These are phyloP conservation scores for Crotophaga sulcirostris DNA, from an alignment of 2,113 vertebrate genomes.

Conservation along the genomic window DNA sequence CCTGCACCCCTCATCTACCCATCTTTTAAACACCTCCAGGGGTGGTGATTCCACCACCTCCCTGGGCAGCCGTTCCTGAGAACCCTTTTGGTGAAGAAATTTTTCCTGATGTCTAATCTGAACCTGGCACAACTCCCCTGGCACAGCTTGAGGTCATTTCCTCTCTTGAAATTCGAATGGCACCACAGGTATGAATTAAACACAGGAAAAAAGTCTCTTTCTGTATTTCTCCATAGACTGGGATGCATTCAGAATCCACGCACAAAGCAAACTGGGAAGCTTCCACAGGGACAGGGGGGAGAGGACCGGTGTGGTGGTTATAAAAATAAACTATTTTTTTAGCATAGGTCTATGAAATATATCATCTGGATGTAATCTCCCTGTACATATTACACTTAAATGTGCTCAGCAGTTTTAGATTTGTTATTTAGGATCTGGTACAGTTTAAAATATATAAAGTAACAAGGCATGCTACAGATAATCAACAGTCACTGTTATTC, in stretches of 20 bases:
- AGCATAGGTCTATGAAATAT: constrained; percentile 1
- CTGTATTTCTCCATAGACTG: neutral
- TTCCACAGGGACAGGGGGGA: neutral
- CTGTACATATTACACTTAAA: constrained; percentile 32
- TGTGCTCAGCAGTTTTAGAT: constrained; percentile 48
- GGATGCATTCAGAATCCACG: neutral
- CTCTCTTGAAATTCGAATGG: neutral
- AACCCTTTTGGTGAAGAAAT: too few species aligned
- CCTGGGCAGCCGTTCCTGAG: too few species aligned
- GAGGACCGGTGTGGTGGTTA: neutral
- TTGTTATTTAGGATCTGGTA: constrained; percentile 35
- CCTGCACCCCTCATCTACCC: too few species aligned
- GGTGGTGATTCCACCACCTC: too few species aligned
- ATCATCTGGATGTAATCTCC: constrained; percentile 63
- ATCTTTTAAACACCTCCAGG: too few species aligned
- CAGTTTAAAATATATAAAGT: constrained; percentile 43
- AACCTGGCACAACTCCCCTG: too few species aligned
- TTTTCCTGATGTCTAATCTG: too few species aligned
- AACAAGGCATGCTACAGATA: constrained; percentile 31
- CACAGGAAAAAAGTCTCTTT: neutral
- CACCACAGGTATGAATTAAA: neutral
- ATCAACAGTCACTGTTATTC: constrained; percentile 28
- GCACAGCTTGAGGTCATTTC: too few species aligned
- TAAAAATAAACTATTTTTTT: neutral
- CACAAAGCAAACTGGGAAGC: neutral